Evolutionary conservation across 2,888 invertebrate genomes (phyloP).

Genomic region (Anthrax anthrax): DNA sequence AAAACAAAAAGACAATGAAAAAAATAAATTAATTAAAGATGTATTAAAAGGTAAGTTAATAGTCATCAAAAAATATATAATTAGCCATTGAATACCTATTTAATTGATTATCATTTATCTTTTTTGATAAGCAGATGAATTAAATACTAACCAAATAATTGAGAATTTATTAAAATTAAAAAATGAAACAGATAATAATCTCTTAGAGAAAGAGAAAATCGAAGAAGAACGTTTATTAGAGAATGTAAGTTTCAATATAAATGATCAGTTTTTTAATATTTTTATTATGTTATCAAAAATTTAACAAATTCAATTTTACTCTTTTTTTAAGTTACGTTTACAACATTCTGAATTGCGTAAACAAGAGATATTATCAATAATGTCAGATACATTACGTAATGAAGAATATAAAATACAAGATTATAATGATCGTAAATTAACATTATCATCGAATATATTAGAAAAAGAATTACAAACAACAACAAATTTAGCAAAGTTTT

Average conservation of each 20-base stretch:
- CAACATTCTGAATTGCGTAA: slow-evolving; percentile 41
- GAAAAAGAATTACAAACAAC: slow-evolving; percentile 51
- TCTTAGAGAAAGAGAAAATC: slow-evolving; percentile 49
- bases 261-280: too few relatives aligned
- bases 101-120: neutral
- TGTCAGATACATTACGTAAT: slow-evolving; percentile 53
- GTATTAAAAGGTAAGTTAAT: slow-evolving; percentile 38
- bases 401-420: slow-evolving; percentile 47
- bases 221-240: slow-evolving; percentile 52
- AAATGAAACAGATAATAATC: slow-evolving; percentile 43
- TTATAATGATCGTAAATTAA: slow-evolving; percentile 43
- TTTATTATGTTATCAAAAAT: too few relatives aligned
- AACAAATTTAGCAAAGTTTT: slow-evolving; percentile 40
- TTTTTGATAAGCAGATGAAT: slow-evolving; percentile 47
- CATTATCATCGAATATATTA: slow-evolving; percentile 44
- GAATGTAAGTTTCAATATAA: slow-evolving; percentile 25
- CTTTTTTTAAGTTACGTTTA: slow-evolving; percentile 20
- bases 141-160: slow-evolving; percentile 50
- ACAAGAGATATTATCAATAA: slow-evolving; percentile 53
- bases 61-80: neutral
- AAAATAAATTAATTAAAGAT: slow-evolving; percentile 43
- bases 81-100: neutral
- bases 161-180: slow-evolving; percentile 47
- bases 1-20: slow-evolving; percentile 47
- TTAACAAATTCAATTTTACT: neutral